Evolutionary conservation across 2,888 invertebrate species (phyloP), one percentile per base, ranked within the genome.

Genomic region (Leistus spinibarbis): DNA sequence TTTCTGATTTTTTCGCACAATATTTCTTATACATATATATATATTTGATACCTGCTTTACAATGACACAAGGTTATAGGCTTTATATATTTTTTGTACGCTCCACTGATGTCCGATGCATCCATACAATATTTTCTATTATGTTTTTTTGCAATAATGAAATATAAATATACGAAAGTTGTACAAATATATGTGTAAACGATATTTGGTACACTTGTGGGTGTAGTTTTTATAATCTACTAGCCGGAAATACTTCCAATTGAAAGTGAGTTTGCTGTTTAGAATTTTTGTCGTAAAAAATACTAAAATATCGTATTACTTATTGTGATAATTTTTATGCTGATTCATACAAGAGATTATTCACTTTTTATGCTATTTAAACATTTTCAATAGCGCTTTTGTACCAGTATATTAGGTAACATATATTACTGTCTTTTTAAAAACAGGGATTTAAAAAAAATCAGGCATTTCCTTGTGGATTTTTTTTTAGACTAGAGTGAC

Each of bases 11-110:
- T 22, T 67, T n/a, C n/a, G n/a, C n/a, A 67, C 54, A 72, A 67
- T 67, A 67, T 73, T 73, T 73, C 60, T 2, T 40, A n/a, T n/a
- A n/a, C n/a, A n/a, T n/a, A n/a, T 62, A 23, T 27, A 73, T 73
- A 67, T 67, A 64, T 63, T 73, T 73, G 57, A 53, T 73, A 72
- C 73, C 73, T 73, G 73, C 57, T 24, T 56, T 67, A 67, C 73
- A 73, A 73, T 73, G 73, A 73, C 73, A 73, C 40, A 57, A 40
- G 13, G 19, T 16, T 16, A 19, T 27, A 24, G 53, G 19, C 53
- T 73, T 67, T 67, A 73, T 73, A 73, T 73, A n/a, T 73, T 73
- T 73, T 73, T 73, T 67, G 67, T 67, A 73, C 73, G 73, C 22
- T 73, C 67, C 73, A 67, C 7, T 60, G 67, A 54, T 56, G 60